These are phyloP conservation scores for Sinhomidia bicolor DNA, from an alignment of 2,888 invertebrate genomes.

Conservation along the genomic window DNA sequence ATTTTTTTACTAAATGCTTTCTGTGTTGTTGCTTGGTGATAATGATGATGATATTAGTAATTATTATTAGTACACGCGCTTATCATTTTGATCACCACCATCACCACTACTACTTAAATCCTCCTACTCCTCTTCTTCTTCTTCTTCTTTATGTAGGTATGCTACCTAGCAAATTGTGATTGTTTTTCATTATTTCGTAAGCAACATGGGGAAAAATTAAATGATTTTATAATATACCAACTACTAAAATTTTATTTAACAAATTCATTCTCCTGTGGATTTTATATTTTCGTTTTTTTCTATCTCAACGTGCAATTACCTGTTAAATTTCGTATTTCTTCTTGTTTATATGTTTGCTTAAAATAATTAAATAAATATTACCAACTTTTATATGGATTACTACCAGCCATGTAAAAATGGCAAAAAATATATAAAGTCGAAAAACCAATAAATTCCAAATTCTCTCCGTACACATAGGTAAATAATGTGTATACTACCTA, in stretches of 20 bases:
- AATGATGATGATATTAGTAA: constrained; percentile 47
- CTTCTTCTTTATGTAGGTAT: background rate
- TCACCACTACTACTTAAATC: constrained; percentile 14
- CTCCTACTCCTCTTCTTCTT: background rate
- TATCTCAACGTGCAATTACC: too few species aligned
- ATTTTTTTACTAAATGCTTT: background rate
- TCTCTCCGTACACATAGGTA: background rate
- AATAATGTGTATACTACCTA: background rate
- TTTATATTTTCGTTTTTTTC: background rate
- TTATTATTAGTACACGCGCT: constrained; percentile 50
- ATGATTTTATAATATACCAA: constrained; percentile 41
- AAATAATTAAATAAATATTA: background rate
- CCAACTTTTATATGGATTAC: background rate
- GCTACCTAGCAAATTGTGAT: background rate
- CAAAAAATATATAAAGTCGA: background rate
- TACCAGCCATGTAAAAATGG: background rate
- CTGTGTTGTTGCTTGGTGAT: constrained; percentile 7
- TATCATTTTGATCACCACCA: constrained; percentile 27
- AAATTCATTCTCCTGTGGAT: too few species aligned
- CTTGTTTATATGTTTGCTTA: background rate
- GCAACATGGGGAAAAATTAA: background rate
- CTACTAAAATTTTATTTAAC: too few species aligned
- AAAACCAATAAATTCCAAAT: constrained; percentile 33
- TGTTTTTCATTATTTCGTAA: constrained; percentile 12
- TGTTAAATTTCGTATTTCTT: background rate